phyloP scores from a whole-genome alignment of 2,888 invertebrate genomes.

The Limnephilus marmoratus region DNA sequence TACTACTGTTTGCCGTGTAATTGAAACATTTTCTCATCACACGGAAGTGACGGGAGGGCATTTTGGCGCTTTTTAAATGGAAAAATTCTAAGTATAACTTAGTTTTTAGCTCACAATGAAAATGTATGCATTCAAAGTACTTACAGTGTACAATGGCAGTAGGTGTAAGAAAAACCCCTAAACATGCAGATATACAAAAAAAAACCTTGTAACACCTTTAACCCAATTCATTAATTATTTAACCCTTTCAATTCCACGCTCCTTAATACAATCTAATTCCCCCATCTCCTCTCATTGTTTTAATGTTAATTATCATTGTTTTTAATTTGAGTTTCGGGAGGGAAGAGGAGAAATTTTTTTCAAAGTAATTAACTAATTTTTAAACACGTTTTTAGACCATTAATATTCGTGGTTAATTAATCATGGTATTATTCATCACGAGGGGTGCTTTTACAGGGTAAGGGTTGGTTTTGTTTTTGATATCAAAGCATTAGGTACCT shows the following conservation, averaged over 20 bases:
- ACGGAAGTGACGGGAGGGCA: too few relatives aligned
- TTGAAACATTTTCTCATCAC: too few relatives aligned
- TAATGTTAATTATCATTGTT: constrained; percentile 65
- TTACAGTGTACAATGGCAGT: too few relatives aligned
- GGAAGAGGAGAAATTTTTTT: constrained; percentile 55
- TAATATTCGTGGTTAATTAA: constrained; percentile 64
- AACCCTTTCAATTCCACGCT: constrained; percentile 6
- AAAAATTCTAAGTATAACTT: too few relatives aligned
- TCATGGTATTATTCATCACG: constrained; percentile 55
- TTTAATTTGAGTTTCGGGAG: constrained; percentile 61
- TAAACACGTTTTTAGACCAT: constrained; percentile 65
- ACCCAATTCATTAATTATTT: constrained; percentile 28
- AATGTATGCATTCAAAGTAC: too few relatives aligned
- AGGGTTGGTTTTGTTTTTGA: neutral
- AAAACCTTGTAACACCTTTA: constrained; percentile 26
- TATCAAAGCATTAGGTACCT: neutral
- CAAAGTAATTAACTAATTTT: constrained; percentile 64
- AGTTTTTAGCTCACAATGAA: too few relatives aligned
- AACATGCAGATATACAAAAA: neutral
- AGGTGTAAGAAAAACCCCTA: neutral
- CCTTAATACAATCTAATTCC: neutral
- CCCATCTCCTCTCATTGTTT: constrained; percentile 41
- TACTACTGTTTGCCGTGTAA: too few relatives aligned
- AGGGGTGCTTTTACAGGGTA: constrained; percentile 23
- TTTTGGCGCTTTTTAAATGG: too few relatives aligned